Evolutionary conservation across 1,140 invertebrate species (phyloP), one percentile per base, ranked within the genome.

Genomic region (Calephelis virginiensis): DNA sequence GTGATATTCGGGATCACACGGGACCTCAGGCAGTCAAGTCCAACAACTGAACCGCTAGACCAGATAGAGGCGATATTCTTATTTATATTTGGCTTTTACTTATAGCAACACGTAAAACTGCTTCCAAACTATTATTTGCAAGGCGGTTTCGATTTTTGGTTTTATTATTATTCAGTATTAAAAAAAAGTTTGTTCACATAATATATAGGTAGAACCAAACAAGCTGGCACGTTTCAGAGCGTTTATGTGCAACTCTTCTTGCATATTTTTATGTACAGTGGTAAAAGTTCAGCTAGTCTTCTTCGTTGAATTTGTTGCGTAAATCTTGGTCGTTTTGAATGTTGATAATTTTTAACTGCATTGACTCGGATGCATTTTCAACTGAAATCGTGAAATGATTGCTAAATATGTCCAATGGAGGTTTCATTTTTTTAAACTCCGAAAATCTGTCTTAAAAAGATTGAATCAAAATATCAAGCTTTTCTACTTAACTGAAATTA

Each of bases 381-480:
- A 70, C 61, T 67, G 65, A 67, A 70, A 70, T 70, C 69, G 61
- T 67, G 69, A 64, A 70, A 70, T 45, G 64, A 70, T 70, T 70
- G 50, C 61, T 70, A 62, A 61, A 78, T 67, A 74, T 73, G 64
- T 74, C 71, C 67, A 77, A 69, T 68, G 75, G 67, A 67, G 70
- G 70, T 75, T 77, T 73, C 56, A 71, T 56, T 71, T 70, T n/a
- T 70, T 65, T 70, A 70, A 70, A 67, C 64, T 65, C 66, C 63
- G 59, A 71, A 73, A 75, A 75, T 64, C 71, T 66, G 62, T 75
- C 63, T 71, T 75, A 49, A 68, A 75, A 75, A 74, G 68, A 63
- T 75, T 74, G 64, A 67, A 75, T 74, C 67, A 74, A 73, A 78
- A 76, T 76, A 78, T 75, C 76, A 66, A 72, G 67, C 65, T 78